Base-by-base conservation (phyloP, 2,797 vertebrate species). In the Zenarchopterus dispar region DNA sequence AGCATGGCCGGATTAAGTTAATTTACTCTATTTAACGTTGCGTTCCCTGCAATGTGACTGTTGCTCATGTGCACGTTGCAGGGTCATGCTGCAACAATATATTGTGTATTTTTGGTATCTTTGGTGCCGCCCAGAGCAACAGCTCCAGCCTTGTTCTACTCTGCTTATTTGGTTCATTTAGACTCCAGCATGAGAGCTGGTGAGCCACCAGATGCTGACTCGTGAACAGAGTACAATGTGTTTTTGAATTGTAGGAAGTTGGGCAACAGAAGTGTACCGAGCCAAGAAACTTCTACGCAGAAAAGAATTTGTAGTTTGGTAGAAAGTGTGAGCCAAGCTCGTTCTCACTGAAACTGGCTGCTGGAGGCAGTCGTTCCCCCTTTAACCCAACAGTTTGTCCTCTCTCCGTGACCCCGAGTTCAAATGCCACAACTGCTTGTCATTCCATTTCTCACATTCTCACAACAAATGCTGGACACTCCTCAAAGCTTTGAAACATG, bases 381-480 rank as follows among this genome's bases (percentile, higher is more conserved):
- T 67, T 61, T 41, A 74, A 71, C 75, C 60, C 60, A 60, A 66
- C 67, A 16, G 66, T 64, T 57, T 33, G 67, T 55, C 52, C 72
- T 76, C 82, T 73, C 76, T 44, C 22, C 44, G 17, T 80, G 80
- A 87, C 84, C 87, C 77, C 2, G 51, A 70, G 81, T 81, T 87
- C 81, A 85, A 56, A 90, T 89, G 78, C 88, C 82, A 73, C 31
- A 66, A 81, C 86, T 87, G 74, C 82, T 84, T 73, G 54, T 68
- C 88, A 89, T 89, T 89, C 88, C 86, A 77, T 78, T 82, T 82
- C 77, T 76, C 75, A 83, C 86, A 89, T 86, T 87, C 84, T 82
- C 73, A 84, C 77, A 86, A 85, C 84, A 88, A 84, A 84, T 85
- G 82, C 69, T 53, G 67, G 81, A 86, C 84, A 77, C 85, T 80